Conservation (phyloP, 2,113 vertebrate genomes). For the Murina feae region DNA sequence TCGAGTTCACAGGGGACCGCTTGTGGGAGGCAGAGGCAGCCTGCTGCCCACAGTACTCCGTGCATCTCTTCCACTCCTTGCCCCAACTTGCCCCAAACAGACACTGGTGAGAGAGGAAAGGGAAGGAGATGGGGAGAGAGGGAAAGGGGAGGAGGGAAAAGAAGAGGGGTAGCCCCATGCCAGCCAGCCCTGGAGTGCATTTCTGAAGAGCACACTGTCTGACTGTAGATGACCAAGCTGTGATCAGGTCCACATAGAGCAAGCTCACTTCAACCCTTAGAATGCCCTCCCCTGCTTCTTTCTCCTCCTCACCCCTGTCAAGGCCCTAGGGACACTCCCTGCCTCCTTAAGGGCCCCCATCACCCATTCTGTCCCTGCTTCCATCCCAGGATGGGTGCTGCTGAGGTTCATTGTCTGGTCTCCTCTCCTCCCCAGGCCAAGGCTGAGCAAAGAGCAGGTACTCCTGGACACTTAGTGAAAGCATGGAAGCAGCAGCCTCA, state of each 20-base stretch:
- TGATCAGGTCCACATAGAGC: rapidly evolving
- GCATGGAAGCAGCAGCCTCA: background rate
- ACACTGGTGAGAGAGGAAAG: background rate
- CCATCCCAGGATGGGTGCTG: background rate
- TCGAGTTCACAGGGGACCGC: background rate
- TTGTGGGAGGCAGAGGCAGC: background rate
- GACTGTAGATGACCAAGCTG: background rate
- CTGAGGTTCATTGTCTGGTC: background rate
- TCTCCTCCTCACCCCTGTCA: background rate
- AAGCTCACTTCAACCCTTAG: background rate
- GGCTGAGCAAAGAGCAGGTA: background rate
- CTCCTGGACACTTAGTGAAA: background rate
- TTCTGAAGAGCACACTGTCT: background rate
- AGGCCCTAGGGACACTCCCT: background rate
- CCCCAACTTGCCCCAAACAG: background rate
- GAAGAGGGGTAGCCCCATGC: rapidly evolving
- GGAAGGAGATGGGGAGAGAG: background rate
- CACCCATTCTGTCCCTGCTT: background rate
- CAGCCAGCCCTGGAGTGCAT: background rate
- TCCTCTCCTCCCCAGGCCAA: background rate
- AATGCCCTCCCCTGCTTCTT: background rate
- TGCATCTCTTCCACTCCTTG: background rate
- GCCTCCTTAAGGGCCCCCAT: background rate
- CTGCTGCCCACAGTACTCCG: background rate
- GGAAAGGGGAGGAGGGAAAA: background rate